These are phyloP conservation scores for Parambassis ranga DNA, from an alignment of 2,797 vertebrate genomes.

Conservation along the genomic window DNA sequence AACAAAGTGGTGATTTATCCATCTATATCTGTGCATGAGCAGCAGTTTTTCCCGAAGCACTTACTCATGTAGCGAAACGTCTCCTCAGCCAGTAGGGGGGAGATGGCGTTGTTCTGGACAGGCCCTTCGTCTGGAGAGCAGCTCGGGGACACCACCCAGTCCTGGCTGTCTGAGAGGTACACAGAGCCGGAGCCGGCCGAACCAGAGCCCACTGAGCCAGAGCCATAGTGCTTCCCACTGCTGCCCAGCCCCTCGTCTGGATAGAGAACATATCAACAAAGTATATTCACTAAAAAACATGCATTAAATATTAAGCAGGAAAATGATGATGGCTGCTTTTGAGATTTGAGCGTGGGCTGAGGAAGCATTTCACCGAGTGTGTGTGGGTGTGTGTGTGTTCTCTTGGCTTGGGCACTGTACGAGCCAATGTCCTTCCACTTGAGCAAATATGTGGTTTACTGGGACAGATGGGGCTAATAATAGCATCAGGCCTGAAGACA, in stretches of 20 bases:
- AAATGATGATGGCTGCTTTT: neutral
- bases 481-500: conserved; percentile 27
- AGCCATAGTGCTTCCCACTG: conserved; percentile 60
- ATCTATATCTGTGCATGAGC: neutral
- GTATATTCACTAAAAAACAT: too few relatives aligned
- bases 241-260: conserved; percentile 73
- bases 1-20: neutral
- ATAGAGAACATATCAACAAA: neutral
- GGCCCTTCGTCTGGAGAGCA: conserved; percentile 72
- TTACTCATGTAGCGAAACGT: conserved; percentile 96
- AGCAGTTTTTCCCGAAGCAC: conserved; percentile 37
- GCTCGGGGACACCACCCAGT: conserved; percentile 83
- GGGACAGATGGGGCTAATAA: conserved; percentile 49
- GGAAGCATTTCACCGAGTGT: neutral
- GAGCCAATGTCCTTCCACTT: conserved; percentile 51
- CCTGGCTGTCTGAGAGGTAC: conserved; percentile 89
- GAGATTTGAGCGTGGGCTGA: neutral
- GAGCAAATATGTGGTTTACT: conserved; percentile 66
- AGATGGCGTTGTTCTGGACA: conserved; percentile 62
- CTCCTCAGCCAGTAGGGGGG: conserved; percentile 86
- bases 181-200: conserved; percentile 85
- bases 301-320: neutral
- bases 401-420: conserved; percentile 5
- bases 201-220: conserved; percentile 75
- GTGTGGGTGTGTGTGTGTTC: neutral